phyloP scores from a whole-genome alignment of 1,140 invertebrate genomes.

The Lethocerus indicus region DNA sequence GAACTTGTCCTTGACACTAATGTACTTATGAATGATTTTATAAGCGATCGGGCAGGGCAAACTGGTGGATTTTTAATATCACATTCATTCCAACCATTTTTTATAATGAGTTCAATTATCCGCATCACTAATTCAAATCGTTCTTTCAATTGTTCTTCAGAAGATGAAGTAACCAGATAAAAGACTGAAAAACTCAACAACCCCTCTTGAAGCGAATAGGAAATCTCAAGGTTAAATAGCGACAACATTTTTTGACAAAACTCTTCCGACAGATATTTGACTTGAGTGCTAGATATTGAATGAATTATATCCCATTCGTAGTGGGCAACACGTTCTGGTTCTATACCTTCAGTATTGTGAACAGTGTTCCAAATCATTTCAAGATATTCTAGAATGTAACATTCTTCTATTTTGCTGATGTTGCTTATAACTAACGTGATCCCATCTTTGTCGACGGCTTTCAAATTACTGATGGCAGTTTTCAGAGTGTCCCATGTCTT shows the following conservation, averaged over 20 bases:
- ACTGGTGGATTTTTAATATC: neutral
- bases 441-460: neutral
- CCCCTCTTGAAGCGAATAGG: neutral
- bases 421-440: neutral
- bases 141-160: neutral
- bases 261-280: neutral
- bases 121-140: neutral
- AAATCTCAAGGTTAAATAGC: neutral
- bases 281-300: neutral
- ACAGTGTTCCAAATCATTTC: conserved; percentile 7
- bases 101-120: neutral
- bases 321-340: too few relatives aligned
- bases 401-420: conserved; percentile 1
- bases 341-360: too few relatives aligned
- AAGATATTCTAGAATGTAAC: conserved; percentile 3
- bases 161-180: neutral
- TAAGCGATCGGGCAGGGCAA: neutral
- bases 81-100: neutral
- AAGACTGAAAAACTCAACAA: conserved; percentile 3
- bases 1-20: neutral
- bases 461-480: neutral
- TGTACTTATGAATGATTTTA: neutral
- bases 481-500: conserved; percentile 1
- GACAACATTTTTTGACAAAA: neutral
- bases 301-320: too few relatives aligned